A percentile compares a stretch with the other conserved stretches of the same genome.
Conservation (phyloP, 1,140 invertebrate species). For the Aculops lycopersici region DNA sequence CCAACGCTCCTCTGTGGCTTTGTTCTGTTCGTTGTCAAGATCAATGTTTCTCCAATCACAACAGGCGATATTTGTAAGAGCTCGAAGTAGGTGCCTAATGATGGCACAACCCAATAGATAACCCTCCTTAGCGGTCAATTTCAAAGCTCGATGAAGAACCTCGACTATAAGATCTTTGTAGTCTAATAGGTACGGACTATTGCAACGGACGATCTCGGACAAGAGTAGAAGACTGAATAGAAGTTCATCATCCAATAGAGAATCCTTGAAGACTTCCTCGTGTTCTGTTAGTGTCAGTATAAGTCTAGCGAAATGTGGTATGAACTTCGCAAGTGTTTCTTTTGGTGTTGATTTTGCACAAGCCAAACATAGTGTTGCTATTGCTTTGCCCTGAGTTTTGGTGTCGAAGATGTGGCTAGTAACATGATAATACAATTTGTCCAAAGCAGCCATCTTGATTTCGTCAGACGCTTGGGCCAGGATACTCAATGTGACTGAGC, state of each 20-base stretch:
- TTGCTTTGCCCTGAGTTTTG: conserved; percentile 39
- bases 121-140: conserved; percentile 26
- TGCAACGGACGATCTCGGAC: conserved; percentile 26
- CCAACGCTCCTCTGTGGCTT: conserved; percentile 30
- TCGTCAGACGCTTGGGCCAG: conserved; percentile 26
- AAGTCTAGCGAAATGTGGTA: conserved; percentile 31
- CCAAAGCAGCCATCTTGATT: conserved; percentile 27
- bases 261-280: conserved; percentile 27
- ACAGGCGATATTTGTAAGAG: conserved; percentile 25
- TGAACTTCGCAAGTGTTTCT: conserved; percentile 30
- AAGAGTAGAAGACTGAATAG: conserved; percentile 40
- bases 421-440: conserved; percentile 36
- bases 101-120: conserved; percentile 21
- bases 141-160: conserved; percentile 27
- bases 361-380: conserved; percentile 29
- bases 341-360: conserved; percentile 29
- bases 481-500: conserved; percentile 28
- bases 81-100: conserved; percentile 21
- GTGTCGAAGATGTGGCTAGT: conserved; percentile 38
- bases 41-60: conserved; percentile 27
- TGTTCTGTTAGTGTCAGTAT: conserved; percentile 23
- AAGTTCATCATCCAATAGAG: conserved; percentile 40
- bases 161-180: conserved; percentile 25
- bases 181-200: conserved; percentile 24
- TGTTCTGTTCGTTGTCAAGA: conserved; percentile 22